Evolutionary conservation across 2,113 vertebrate genomes (phyloP).

Genomic region (Sclerurus mexicanus): DNA sequence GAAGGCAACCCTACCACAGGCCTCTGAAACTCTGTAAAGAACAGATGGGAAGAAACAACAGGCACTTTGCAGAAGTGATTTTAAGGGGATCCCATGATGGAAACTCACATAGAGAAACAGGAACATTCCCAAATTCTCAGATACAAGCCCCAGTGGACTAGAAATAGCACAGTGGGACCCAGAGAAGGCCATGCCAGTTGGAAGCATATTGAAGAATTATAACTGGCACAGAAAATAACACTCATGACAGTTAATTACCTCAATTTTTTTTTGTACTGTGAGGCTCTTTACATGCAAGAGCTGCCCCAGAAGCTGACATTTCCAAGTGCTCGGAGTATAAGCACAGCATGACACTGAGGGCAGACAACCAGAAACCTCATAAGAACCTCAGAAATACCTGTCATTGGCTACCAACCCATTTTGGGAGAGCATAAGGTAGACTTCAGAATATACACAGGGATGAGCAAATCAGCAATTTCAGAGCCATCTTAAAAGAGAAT

Average conservation of each 20-base stretch:
- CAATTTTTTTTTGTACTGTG: fast-evolving
- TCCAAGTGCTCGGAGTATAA: no score
- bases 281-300: neutral
- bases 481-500: neutral
- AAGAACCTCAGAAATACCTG: neutral
- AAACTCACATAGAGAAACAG: neutral
- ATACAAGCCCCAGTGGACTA: neutral
- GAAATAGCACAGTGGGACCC: neutral
- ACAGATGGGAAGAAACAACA: neutral
- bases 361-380: neutral
- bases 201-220: neutral
- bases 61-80: neutral
- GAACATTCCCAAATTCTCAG: fast-evolving
- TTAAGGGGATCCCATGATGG: neutral
- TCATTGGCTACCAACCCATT: neutral
- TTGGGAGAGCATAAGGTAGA: neutral
- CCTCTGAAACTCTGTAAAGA: neutral
- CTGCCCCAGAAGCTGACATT: neutral
- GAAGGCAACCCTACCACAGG: neutral
- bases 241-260: neutral
- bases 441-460: neutral
- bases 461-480: neutral
- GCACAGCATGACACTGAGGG: no score
- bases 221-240: neutral
- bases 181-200: neutral